Evolutionary conservation across 2,888 invertebrate genomes (phyloP).

Genomic region (Tuberolachnus salignus): DNA sequence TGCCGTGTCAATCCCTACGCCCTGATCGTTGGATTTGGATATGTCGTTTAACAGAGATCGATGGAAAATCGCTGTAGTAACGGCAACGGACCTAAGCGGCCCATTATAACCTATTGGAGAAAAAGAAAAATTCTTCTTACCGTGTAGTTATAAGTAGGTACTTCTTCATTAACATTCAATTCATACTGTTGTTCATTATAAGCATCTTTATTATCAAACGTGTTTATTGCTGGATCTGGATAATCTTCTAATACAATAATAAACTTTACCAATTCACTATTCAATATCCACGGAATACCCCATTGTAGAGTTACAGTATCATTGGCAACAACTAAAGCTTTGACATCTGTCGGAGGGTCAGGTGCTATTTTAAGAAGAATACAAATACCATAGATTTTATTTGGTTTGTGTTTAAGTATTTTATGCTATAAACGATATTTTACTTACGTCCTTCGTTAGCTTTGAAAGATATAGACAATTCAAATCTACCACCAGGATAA

Average conservation of each 20-base stretch:
- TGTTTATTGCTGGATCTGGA: too few relatives aligned
- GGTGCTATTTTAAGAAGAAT: neutral
- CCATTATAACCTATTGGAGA: too few relatives aligned
- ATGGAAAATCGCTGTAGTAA: too few relatives aligned
- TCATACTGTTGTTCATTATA: neutral
- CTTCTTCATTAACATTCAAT: neutral
- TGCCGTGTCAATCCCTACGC: too few relatives aligned
- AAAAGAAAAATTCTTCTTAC: too few relatives aligned
- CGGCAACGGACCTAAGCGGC: too few relatives aligned
- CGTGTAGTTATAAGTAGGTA: neutral
- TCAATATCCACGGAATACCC: constrained; percentile 30
- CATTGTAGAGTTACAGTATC: neutral
- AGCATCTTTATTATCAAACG: neutral
- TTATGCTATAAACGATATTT: neutral
- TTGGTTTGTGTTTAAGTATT: too few relatives aligned
- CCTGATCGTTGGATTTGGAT: too few relatives aligned
- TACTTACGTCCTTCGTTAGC: constrained; percentile 10
- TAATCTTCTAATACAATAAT: constrained; percentile 5
- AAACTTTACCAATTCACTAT: constrained; percentile 1
- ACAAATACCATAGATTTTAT: too few relatives aligned
- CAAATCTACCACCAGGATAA: constrained; percentile 5
- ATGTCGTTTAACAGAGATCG: too few relatives aligned
- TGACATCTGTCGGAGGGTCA: neutral
- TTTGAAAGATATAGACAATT: neutral
- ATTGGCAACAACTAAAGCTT: neutral